Base-by-base conservation (phyloP, 2,797 vertebrate species). In the Intellagama lesueurii region DNA sequence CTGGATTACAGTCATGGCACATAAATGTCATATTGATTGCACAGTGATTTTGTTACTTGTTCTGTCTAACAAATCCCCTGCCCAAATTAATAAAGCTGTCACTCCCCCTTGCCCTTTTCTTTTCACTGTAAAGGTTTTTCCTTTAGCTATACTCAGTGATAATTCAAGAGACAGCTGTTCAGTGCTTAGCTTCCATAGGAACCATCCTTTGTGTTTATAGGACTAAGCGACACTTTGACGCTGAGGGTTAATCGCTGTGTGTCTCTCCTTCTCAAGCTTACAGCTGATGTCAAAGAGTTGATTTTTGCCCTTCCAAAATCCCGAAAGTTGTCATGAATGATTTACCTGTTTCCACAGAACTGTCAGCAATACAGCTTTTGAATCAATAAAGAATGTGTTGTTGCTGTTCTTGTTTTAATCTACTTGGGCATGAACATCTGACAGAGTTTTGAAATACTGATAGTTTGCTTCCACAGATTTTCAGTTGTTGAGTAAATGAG, bases 301-400 rank as follows among this genome's bases (percentile, higher is more conserved):
- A 85, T 81, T 89, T 89, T 32, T 4, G 81, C 12, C 72, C 49
- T 11, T 66, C 72, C 73, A 89, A 89, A 90, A 83, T 19, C 2
- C 30, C 87, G 80, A 56, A 44, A 92, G 80, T 69, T 92, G 44
- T 88, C 91, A 88, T 85, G 75, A 91, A 92, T 91, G 76, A 87
- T 0, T 7, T 66, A 84, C 75, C 83, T 47, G 32, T 89, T 86
- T 85, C 47, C 78, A 81, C 35, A 72, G 84, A 83, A 35, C 93
- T 92, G 90, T 80, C n/a, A 83, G 80, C 93, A 93, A 88, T 40
- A 80, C 12, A 68, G 60, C n/a, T 85, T 73, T 90, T 52, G 70
- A 79, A 69, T 91, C 89, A 89, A 90, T 12, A 73, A 87, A 44
- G 14, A 91, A 30, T 30, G 83, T 12, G 47, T 32, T 56, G 28